Base-by-base conservation (phyloP, 2,113 vertebrate species). In the Thomomys bottae region DNA sequence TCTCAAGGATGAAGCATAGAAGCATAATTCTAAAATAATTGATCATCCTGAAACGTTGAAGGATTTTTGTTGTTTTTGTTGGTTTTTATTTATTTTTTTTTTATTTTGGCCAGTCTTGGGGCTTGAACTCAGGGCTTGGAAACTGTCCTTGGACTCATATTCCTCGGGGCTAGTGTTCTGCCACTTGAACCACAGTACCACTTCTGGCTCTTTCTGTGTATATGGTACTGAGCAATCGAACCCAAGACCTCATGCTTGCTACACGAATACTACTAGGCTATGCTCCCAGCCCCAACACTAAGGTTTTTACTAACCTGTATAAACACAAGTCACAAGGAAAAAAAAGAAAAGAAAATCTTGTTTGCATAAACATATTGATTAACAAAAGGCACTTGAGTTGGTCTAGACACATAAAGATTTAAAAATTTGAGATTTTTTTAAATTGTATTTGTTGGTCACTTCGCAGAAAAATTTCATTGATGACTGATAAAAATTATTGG, bases 261-360 rank as follows among this genome's bases (percentile, higher is more conserved):
- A n/a, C n/a, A n/a, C n/a, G n/a, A n/a, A n/a, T n/a, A n/a, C n/a
- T n/a, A n/a, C n/a, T n/a, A n/a, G n/a, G n/a, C n/a, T n/a, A n/a
- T n/a, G n/a, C n/a, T n/a, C n/a, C n/a, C n/a, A n/a, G n/a, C n/a
- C n/a, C n/a, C n/a, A n/a, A n/a, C n/a, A 78, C 32, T 6, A 90
- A 73, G 32, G 90, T 90, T 78, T 96, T 23, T 57, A 38, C 17
- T 87, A 91, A 94, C 8, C 24, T 54, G 89, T 85, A 67, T 67
- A 88, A 90, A 71, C 38, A 86, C 26, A 36, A 64, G 17, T 70
- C 28, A 40, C 26, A 34, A 26, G 26, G 84, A 12, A 79, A 12
- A 79, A 36, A 92, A 77, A 34, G 49, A 80, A 34, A 10, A 90
- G 23, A 64, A 1, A 72, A 21, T 45, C 2, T 30, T 40, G 59